Evolutionary conservation across 2,888 invertebrate genomes (phyloP).

Genomic region (Gastrophysa polygoni): DNA sequence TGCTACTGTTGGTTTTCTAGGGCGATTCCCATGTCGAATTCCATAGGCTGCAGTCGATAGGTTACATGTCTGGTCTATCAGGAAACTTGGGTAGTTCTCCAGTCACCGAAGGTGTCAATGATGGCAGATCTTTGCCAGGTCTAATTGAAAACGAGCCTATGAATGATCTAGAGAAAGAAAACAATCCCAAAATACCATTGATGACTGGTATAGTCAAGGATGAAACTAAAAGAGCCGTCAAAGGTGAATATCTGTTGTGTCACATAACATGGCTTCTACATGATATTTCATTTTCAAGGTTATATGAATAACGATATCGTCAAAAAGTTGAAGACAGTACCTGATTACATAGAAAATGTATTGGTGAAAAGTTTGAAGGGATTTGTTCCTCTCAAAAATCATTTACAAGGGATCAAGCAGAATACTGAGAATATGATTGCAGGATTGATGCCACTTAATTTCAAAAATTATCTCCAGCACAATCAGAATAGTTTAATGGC

Average conservation of each 20-base stretch:
- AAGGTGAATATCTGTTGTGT: slow-evolving; percentile 56
- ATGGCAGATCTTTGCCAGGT: slow-evolving; percentile 70
- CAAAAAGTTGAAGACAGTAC: slow-evolving; percentile 53
- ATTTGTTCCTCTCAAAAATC: slow-evolving; percentile 49
- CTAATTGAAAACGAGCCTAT: slow-evolving; percentile 68
- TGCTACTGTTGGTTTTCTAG: slow-evolving; percentile 50
- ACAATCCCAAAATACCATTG: slow-evolving; percentile 65
- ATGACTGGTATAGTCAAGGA: slow-evolving; percentile 76
- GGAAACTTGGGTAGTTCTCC: slow-evolving; percentile 69
- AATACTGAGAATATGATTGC: slow-evolving; percentile 22
- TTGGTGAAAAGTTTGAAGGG: slow-evolving; percentile 56
- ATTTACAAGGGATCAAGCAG: slow-evolving; percentile 25
- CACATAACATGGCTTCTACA: too few species aligned
- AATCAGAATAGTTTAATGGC: slow-evolving; percentile 52
- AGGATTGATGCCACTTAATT: slow-evolving; percentile 39
- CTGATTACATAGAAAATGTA: slow-evolving; percentile 56
- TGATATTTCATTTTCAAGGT: slow-evolving; percentile 35
- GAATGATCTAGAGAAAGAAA: slow-evolving; percentile 63
- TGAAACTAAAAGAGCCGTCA: slow-evolving; percentile 70
- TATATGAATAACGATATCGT: slow-evolving; percentile 54
- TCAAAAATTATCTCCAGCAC: slow-evolving; percentile 52
- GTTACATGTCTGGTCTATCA: slow-evolving; percentile 69
- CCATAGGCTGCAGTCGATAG: slow-evolving; percentile 63
- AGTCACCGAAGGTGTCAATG: slow-evolving; percentile 70
- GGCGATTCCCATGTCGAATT: slow-evolving; percentile 67